A percentile compares a stretch with the other conserved stretches of the same genome.
Evolutionary conservation across 2,797 vertebrate species (phyloP).

Genomic region (Cirrhinus mrigala): DNA sequence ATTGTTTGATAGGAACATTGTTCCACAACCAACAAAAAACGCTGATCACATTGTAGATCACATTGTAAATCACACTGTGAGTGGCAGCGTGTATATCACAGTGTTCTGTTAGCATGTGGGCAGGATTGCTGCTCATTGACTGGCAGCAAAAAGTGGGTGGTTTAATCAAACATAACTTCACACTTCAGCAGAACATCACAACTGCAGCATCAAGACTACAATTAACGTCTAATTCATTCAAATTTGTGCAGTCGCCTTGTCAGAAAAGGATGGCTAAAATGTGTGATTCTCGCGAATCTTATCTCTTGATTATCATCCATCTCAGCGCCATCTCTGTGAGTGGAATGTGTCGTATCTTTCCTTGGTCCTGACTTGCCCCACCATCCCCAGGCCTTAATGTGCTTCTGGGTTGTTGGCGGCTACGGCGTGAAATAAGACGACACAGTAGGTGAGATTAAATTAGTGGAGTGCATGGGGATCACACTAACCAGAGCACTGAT

Average conservation of each 20-base stretch:
- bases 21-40: neutral
- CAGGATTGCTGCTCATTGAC: neutral
- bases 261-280: slow-evolving; percentile 43
- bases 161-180: slow-evolving; percentile 36
- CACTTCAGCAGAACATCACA: slow-evolving; percentile 30
- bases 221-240: slow-evolving; percentile 54
- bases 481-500: slow-evolving; percentile 78
- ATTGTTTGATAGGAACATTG: neutral
- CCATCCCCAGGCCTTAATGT: slow-evolving; percentile 56
- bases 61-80: neutral
- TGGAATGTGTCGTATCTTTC: slow-evolving; percentile 55
- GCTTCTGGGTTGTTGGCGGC: slow-evolving; percentile 64
- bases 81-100: neutral
- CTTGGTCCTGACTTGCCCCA: slow-evolving; percentile 49
- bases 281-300: slow-evolving; percentile 43
- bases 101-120: neutral
- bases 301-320: slow-evolving; percentile 22
- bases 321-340: slow-evolving; percentile 17
- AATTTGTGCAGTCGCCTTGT: slow-evolving; percentile 50
- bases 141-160: slow-evolving; percentile 29
- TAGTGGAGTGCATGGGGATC: slow-evolving; percentile 81
- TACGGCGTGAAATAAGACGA: slow-evolving; percentile 78
- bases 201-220: slow-evolving; percentile 32
- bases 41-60: neutral
- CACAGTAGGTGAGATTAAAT: slow-evolving; percentile 85